phyloP scores from a whole-genome alignment of 2,888 invertebrate species.

The Patella caerulea region DNA sequence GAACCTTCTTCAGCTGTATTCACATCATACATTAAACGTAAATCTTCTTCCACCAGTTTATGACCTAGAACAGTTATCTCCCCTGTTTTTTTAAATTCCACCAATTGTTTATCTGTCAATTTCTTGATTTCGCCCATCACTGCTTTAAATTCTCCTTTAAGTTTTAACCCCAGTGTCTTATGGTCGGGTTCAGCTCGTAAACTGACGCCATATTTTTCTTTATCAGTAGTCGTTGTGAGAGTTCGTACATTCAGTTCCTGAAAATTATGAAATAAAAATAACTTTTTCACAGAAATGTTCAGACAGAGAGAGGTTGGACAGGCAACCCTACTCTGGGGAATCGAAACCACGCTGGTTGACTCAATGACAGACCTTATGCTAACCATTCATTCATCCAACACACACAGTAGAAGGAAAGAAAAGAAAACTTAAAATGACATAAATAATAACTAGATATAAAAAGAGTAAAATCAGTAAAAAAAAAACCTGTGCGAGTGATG shows the following conservation, averaged over 20 bases:
- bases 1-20: constrained; percentile 71
- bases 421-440: no score
- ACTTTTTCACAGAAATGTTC: no score
- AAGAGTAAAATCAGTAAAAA: no score
- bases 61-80: constrained; percentile 83
- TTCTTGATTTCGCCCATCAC: constrained; percentile 81
- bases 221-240: constrained; percentile 88
- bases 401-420: no score
- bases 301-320: no score
- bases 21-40: constrained; percentile 82
- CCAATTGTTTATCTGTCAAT: constrained; percentile 78
- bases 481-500: no score
- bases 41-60: constrained; percentile 74
- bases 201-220: constrained; percentile 91
- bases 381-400: no score
- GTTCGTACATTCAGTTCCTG: constrained; percentile 90
- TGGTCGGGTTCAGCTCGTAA: constrained; percentile 95
- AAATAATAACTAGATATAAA: no score
- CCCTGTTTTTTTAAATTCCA: constrained; percentile 80
- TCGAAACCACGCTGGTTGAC: no score
- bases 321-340: no score
- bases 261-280: constrained; percentile 14
- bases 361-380: no score
- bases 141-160: constrained; percentile 91
- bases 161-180: constrained; percentile 87